These are phyloP conservation scores for Colaptes auratus DNA, from an alignment of 2,113 vertebrate species.

Conservation along the genomic window DNA sequence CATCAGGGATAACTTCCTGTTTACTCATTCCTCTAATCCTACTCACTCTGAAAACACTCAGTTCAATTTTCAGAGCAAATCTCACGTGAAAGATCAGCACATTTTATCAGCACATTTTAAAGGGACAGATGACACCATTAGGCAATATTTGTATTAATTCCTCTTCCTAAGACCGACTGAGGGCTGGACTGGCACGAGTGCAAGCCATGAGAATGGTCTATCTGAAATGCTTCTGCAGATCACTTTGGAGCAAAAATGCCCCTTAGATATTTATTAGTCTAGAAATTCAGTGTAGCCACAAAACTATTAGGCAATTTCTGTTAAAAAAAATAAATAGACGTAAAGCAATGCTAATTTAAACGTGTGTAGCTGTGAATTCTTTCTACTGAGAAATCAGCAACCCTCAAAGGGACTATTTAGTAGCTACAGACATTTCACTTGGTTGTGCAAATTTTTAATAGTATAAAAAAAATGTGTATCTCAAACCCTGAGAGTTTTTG, in stretches of 20 bases:
- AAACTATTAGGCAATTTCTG: background rate
- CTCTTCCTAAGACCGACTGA: background rate
- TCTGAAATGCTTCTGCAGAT: background rate
- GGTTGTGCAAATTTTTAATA: background rate
- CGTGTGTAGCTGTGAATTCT: background rate
- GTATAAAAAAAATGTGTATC: background rate
- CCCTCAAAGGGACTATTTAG: background rate
- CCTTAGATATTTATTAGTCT: background rate
- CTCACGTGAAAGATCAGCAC: background rate
- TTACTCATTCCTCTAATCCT: background rate
- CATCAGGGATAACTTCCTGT: background rate
- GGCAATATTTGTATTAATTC: background rate
- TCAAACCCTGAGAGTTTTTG: background rate
- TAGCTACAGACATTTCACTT: background rate
- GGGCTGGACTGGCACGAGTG: background rate
- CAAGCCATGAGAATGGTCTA: conserved; percentile 10
- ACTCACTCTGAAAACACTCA: background rate
- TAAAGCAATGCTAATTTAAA: background rate
- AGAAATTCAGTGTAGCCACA: background rate
- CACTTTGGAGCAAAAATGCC: conserved; percentile 22
- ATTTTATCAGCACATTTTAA: background rate
- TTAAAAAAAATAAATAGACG: background rate
- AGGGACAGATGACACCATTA: background rate
- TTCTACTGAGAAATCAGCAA: background rate
- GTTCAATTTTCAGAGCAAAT: background rate